phyloP scores from a whole-genome alignment of 2,888 invertebrate species.

The Diachrysia chrysitis region DNA sequence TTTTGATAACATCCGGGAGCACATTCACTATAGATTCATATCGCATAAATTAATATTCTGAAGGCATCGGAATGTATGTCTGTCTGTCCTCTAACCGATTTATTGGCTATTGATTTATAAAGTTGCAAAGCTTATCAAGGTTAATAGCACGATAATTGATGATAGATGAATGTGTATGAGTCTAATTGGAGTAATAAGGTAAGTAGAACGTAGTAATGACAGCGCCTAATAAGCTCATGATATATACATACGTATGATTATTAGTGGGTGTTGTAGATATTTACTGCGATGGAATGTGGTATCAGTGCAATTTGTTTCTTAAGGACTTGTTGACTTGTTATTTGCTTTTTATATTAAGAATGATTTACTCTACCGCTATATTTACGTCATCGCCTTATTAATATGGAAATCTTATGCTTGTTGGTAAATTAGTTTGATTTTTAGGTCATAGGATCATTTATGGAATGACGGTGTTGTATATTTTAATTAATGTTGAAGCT shows the following conservation, averaged over 20 bases:
- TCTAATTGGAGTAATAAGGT: slow-evolving; percentile 50
- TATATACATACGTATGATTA: slow-evolving; percentile 39
- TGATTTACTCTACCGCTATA: not conserved
- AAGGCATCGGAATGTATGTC: slow-evolving; percentile 41
- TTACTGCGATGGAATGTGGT: slow-evolving; percentile 30
- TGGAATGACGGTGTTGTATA: not conserved
- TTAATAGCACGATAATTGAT: slow-evolving; percentile 54
- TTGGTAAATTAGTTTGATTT: not conserved
- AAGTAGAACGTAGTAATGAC: slow-evolving; percentile 48
- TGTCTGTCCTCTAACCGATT: slow-evolving; percentile 37
- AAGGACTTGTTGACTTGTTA: slow-evolving; percentile 12
- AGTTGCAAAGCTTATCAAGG: slow-evolving; percentile 52
- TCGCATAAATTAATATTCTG: slow-evolving; percentile 46
- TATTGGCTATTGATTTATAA: slow-evolving; percentile 49
- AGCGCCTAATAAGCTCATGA: slow-evolving; percentile 46
- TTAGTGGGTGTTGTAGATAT: slow-evolving; percentile 6
- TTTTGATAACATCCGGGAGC: slow-evolving; percentile 59
- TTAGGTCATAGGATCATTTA: not conserved
- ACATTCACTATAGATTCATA: slow-evolving; percentile 48
- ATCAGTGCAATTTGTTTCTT: slow-evolving; percentile 34
- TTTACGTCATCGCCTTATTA: not conserved
- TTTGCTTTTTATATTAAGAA: slow-evolving; percentile 8
- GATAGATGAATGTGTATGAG: slow-evolving; percentile 35
- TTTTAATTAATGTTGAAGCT: not conserved
- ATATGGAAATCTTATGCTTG: not conserved